Conservation (phyloP, 2,797 vertebrate genomes). For the Smutsia gigantea region DNA sequence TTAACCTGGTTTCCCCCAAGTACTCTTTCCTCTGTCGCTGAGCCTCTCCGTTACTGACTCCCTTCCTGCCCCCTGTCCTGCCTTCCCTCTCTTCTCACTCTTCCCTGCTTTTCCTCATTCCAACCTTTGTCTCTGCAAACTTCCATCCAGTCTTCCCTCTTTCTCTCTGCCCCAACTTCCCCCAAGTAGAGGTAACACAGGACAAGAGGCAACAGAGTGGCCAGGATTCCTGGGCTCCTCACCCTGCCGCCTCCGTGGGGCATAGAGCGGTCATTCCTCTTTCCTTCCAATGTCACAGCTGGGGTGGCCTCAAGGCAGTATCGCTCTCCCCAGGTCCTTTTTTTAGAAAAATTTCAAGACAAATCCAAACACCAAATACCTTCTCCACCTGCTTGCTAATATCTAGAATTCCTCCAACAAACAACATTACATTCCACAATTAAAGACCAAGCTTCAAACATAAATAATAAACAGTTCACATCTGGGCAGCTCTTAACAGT, state of each 20-base stretch:
- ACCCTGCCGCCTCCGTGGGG: not conserved
- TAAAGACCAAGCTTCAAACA: constrained; percentile 60
- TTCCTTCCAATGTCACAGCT: not conserved
- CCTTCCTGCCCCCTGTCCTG: not conserved
- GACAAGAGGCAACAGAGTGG: not conserved
- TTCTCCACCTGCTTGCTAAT: constrained; percentile 76
- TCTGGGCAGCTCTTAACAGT: constrained; percentile 69
- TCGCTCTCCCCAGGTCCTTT: not conserved
- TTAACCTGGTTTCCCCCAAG: not conserved
- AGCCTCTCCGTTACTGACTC: not conserved
- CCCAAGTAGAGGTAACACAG: not conserved
- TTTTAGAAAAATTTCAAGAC: constrained; percentile 3
- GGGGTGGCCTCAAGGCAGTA: not conserved
- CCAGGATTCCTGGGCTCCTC: not conserved
- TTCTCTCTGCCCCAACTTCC: not conserved
- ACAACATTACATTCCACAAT: constrained; percentile 67
- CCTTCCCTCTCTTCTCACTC: too few species aligned
- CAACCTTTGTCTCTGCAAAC: not conserved
- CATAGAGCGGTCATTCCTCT: not conserved
- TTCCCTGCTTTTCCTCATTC: not conserved
- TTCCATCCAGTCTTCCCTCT: not conserved
- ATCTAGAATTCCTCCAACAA: constrained; percentile 64
- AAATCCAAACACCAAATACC: constrained; percentile 74
- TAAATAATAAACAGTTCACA: constrained; percentile 82
- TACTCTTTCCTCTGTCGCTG: not conserved